phyloP scores from a whole-genome alignment of 1,140 invertebrate genomes.

The Cylas formicarius region DNA sequence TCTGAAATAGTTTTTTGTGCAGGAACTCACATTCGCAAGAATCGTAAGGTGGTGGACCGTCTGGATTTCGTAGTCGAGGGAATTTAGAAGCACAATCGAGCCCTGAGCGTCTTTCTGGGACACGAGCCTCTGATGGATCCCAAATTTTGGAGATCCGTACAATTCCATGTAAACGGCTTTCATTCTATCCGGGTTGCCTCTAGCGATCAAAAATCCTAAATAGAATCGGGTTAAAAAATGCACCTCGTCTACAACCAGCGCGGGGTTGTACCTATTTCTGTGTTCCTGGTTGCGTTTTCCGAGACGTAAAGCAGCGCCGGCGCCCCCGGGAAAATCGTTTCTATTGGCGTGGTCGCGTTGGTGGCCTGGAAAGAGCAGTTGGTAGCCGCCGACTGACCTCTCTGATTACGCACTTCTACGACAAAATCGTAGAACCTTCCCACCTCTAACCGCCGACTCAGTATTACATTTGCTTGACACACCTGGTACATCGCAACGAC shows the following conservation, averaged over 20 bases:
- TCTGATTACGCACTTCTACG: constrained; percentile 69
- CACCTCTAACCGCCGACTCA: constrained; percentile 62
- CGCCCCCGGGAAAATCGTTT: constrained; percentile 76
- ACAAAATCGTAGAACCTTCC: constrained; percentile 75
- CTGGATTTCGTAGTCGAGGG: constrained; percentile 77
- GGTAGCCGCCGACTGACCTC: constrained; percentile 66
- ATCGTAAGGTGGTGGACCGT: constrained; percentile 76
- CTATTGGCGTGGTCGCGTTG: constrained; percentile 67
- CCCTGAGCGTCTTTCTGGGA: constrained; percentile 65
- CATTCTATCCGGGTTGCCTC: constrained; percentile 66
- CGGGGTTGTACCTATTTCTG: constrained; percentile 58
- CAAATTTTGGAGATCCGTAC: constrained; percentile 64
- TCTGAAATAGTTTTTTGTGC: neutral
- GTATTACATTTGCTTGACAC: constrained; percentile 75
- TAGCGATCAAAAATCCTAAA: constrained; percentile 64
- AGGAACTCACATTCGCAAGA: constrained; percentile 67
- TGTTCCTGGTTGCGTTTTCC: constrained; percentile 68
- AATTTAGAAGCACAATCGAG: constrained; percentile 63
- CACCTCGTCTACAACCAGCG: too few species aligned
- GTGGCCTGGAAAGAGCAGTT: constrained; percentile 76
- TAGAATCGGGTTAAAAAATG: too few species aligned
- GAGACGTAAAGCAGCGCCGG: constrained; percentile 71
- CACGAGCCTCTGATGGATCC: constrained; percentile 67
- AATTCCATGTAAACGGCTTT: constrained; percentile 74
- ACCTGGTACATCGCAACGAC: too few species aligned